Evolutionary conservation across 2,113 vertebrate genomes (phyloP), one percentile per base, ranked within the genome.

Genomic region (Oryzias javanicus): DNA sequence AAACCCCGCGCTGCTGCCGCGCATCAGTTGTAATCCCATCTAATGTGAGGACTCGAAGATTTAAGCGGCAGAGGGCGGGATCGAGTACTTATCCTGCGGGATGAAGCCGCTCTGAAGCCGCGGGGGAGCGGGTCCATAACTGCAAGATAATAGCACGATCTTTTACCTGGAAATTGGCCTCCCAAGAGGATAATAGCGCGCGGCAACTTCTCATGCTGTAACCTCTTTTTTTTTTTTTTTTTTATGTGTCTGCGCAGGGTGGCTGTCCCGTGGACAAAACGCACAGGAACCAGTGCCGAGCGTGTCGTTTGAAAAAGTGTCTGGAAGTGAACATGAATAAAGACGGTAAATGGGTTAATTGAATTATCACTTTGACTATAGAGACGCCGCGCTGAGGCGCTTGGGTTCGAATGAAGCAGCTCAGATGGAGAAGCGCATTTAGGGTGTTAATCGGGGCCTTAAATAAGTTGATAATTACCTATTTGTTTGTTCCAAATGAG

Each of bases 271-370:
- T 99, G 77, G 97, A 99, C 90, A 99, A 99, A 91, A 98, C 96
- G 1, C 97, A 99, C 92, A 92, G 97, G 87, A 99, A 99, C 90
- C 97, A 99, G 84, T 99, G 97, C 89, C 88, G 97, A 85, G 96
- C 97, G 12, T 99, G 97, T 83, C 94, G 96, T 54, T 92, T 99
- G 91, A 98, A 98, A 91, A 98, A 98, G 89, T 99, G 97, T 88
- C 89, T 99, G 88, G 96, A 98, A 91, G 97, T 98, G 85, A 98
- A 97, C 93, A 99, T 99, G 97, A 99, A 99, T 92, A 98, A 98
- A 96, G 97, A 99, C 69, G 97, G 97, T 99, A 94, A 94, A 81
- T 75, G 58, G 17, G 59, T 65, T 73, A 60, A 75, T 82, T 75
- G 40, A 81, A 83, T 78, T 67, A 80, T 67, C 65, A 62, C 64